phyloP scores from a whole-genome alignment of 1,140 invertebrate species.

The Leptopilina clavipes region DNA sequence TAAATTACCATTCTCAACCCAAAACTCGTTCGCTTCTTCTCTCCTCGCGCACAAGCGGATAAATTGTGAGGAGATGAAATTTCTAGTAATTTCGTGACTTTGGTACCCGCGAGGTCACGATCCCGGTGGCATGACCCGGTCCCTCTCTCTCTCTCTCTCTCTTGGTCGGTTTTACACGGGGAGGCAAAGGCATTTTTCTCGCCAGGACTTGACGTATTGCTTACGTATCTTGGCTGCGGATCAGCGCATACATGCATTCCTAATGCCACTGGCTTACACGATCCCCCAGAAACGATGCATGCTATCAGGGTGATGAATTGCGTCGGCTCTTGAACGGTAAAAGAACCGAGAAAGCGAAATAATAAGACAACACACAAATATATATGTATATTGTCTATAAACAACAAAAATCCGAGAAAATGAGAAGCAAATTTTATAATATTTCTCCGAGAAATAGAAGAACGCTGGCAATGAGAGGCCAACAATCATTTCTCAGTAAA shows the following conservation, averaged over 20 bases:
- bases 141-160: not conserved
- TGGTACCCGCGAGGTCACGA: conserved; percentile 30
- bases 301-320: conserved; percentile 56
- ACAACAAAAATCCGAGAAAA: not conserved
- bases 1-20: conserved; percentile 20
- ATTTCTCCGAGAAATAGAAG: conserved; percentile 35
- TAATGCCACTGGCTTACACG: conserved; percentile 57
- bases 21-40: conserved; percentile 1
- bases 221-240: conserved; percentile 64
- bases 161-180: conserved; percentile 42
- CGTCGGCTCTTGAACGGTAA: conserved; percentile 38
- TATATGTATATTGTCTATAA: too few relatives aligned
- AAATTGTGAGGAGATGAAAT: conserved; percentile 26
- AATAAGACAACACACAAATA: conserved; percentile 26
- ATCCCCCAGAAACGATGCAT: conserved; percentile 51
- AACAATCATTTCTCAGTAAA: not conserved
- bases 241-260: conserved; percentile 67
- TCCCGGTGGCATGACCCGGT: conserved; percentile 38
- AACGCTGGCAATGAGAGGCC: conserved; percentile 16
- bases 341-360: conserved; percentile 36
- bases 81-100: conserved; percentile 35
- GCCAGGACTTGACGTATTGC: conserved; percentile 61
- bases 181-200: conserved; percentile 58
- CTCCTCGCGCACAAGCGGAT: not conserved
- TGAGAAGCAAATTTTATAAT: conserved; percentile 48